Evolutionary conservation across 2,888 invertebrate species (phyloP), one percentile per base, ranked within the genome.

Genomic region (Eurytoma adleriae): DNA sequence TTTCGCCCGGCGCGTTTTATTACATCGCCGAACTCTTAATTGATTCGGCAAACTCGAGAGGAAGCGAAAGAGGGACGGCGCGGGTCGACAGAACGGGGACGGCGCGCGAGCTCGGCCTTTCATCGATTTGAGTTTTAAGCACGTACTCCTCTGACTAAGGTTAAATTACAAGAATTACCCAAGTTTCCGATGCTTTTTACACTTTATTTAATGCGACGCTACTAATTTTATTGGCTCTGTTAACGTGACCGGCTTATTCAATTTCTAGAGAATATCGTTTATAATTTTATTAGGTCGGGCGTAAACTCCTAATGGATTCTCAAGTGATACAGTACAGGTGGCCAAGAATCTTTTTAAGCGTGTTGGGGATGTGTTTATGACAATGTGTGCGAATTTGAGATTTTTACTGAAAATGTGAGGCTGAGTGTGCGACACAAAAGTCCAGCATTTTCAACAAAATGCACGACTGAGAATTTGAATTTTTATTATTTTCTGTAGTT

Each of bases 401-500:
- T 59, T 59, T 24, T 20, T 18, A 13, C 13, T 30, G 10, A 64
- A 64, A 24, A 2, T 7, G n/a, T 16, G 67, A 18, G 16, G 20
- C 18, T 50, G 30, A 30, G n/a, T 69, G 68, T 18, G 54, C 12
- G n/a, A 54, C 24, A 40, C n/a, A 13, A 18, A 75, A 87, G 87
- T 87, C 87, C 87, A 87, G 86, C 86, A 85, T 84, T 86, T 24
- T 27, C 13, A 54, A 54, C 54, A 16, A 16, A 69, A 69, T 69
- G 48, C 86, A 85, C 80, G 71, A 78, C 73, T 62, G 40, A 14
- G 40, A 72, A 66, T 66, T 74, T 66, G 40, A 74, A 74, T 74
- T 66, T 13, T 56, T 74, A 56, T 66, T 30, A 50, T 40, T 14
- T 14, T 20, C 16, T 30, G 62, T 27, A 62, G 30, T 7, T 7